Conservation (phyloP, 2,113 vertebrate genomes). For the Oenanthe oenanthe region DNA sequence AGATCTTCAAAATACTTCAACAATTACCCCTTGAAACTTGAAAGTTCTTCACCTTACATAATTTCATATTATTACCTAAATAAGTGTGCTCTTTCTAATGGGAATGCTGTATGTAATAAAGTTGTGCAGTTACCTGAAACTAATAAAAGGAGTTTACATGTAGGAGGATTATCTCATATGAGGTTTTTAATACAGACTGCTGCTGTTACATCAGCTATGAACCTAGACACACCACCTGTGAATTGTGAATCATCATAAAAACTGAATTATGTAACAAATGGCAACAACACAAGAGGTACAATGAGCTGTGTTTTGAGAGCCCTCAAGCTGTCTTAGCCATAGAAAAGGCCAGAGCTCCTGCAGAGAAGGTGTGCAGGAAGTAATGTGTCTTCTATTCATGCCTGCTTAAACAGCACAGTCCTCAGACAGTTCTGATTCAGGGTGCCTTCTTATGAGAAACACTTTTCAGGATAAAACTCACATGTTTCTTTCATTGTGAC, state of each 20-base stretch:
- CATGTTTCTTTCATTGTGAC: background rate
- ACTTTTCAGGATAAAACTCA: background rate
- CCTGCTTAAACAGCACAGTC: background rate
- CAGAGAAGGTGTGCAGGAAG: background rate
- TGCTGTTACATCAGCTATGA: background rate
- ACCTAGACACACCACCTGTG: background rate
- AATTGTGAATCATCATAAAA: background rate
- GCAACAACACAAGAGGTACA: background rate
- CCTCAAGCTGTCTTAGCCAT: background rate
- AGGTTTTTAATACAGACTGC: background rate
- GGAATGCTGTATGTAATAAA: background rate
- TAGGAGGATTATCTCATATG: background rate
- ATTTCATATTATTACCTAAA: background rate
- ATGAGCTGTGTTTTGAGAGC: background rate
- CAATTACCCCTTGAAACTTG: background rate
- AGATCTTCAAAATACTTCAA: background rate
- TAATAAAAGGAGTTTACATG: background rate
- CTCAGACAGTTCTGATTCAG: background rate
- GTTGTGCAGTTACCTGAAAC: background rate
- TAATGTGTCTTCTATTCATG: background rate
- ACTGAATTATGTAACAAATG: background rate
- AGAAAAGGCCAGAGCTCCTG: background rate
- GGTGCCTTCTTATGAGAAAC: background rate
- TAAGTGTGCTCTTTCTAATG: background rate
- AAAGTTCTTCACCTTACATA: background rate